Evolutionary conservation across 2,888 invertebrate species (phyloP).

Genomic region (Nesidiocoris tenuis): DNA sequence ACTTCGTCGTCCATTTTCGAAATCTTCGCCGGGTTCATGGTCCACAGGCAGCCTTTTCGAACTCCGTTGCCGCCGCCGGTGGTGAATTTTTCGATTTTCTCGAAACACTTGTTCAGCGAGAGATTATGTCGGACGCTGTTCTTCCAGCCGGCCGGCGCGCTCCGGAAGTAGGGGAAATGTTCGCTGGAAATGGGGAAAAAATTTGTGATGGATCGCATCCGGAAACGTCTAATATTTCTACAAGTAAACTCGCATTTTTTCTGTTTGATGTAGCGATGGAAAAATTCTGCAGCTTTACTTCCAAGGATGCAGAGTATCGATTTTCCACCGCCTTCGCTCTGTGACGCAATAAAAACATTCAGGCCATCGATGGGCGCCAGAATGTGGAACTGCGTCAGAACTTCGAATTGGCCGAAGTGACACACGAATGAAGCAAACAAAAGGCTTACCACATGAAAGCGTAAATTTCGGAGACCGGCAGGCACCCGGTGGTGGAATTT

Average conservation of each 20-base stretch:
- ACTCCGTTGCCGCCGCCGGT: conserved; percentile 46
- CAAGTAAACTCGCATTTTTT: too few species aligned
- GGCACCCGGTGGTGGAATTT: conserved; percentile 88
- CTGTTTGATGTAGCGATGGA: too few species aligned
- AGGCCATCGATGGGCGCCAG: too few species aligned
- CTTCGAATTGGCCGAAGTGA: too few species aligned
- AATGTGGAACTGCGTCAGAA: too few species aligned
- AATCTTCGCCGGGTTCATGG: conserved; percentile 91
- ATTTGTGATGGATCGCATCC: background rate
- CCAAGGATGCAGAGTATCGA: too few species aligned
- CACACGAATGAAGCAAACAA: too few species aligned
- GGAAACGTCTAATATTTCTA: too few species aligned
- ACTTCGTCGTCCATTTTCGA: conserved; percentile 98
- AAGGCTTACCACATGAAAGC: conserved; percentile 98
- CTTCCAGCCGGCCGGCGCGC: conserved; percentile 98
- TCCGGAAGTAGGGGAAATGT: conserved; percentile 98
- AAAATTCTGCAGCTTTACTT: too few species aligned
- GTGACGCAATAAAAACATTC: too few species aligned
- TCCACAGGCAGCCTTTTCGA: conserved; percentile 82
- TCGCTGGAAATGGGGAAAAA: conserved; percentile 67
- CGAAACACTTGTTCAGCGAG: conserved; percentile 96
- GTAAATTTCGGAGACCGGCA: conserved; percentile 97
- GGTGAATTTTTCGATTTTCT: conserved; percentile 78
- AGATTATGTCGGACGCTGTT: conserved; percentile 97
- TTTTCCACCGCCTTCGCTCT: too few species aligned